Percentiles rank a stretch among this genome's conserved stretches.
Conservation (phyloP, 2,888 invertebrate genomes). For the Drosophila glabriapex region DNA sequence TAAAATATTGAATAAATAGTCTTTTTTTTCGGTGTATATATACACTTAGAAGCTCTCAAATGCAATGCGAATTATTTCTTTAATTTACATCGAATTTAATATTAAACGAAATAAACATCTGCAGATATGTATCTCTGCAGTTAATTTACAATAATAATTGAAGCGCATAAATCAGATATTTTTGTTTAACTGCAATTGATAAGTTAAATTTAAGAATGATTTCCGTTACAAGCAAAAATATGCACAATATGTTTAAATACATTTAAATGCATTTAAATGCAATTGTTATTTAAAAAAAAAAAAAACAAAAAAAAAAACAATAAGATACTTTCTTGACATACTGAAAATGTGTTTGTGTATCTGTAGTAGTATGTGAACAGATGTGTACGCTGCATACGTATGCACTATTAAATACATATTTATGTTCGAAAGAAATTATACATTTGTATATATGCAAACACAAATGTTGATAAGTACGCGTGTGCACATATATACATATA, state of each 20-base stretch:
- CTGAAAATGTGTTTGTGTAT: not conserved
- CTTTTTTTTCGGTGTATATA: not conserved
- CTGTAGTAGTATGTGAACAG: slow-evolving; percentile 6
- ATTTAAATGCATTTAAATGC: slow-evolving; percentile 4
- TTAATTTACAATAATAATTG: slow-evolving; percentile 5
- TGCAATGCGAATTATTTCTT: not conserved
- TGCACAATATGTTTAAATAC: slow-evolving; percentile 1
- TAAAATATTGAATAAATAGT: too few species aligned
- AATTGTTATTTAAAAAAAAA: not conserved
- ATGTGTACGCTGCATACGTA: slow-evolving; percentile 17
- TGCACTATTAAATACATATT: slow-evolving; percentile 20
- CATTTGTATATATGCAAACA: slow-evolving; percentile 14
- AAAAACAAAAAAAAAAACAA: not conserved
- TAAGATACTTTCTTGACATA: slow-evolving; percentile 6
- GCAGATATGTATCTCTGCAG: not conserved
- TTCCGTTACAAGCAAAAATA: slow-evolving; percentile 7
- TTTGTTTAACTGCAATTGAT: not conserved
- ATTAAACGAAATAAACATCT: not conserved
- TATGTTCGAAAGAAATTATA: slow-evolving; percentile 24
- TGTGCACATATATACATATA: not conserved
- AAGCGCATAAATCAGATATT: slow-evolving; percentile 8
- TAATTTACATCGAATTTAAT: not conserved
- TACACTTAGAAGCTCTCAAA: too few species aligned
- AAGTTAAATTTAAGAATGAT: slow-evolving; percentile 14
- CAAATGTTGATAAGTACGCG: slow-evolving; percentile 14